These are phyloP conservation scores for Rousettus madagascariensis DNA, from an alignment of 2,797 vertebrate species.

Conservation along the genomic window DNA sequence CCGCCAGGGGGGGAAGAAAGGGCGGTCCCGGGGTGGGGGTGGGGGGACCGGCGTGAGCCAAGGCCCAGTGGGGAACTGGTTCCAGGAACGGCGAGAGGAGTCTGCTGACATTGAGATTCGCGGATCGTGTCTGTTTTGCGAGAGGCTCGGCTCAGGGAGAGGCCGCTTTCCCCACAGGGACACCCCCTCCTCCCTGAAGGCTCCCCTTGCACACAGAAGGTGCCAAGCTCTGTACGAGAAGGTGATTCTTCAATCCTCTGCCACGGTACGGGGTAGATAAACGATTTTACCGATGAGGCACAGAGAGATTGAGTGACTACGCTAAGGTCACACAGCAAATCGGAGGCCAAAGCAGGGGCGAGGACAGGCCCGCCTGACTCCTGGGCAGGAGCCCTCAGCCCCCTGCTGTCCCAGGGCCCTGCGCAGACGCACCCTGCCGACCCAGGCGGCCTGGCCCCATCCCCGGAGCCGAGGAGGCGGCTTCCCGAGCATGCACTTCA, in stretches of 20 bases:
- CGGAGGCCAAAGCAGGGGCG: neutral
- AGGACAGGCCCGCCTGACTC: neutral
- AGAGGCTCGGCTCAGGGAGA: neutral
- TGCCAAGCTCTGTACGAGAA: accelerated
- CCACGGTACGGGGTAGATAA: neutral
- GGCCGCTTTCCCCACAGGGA: neutral
- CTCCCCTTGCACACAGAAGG: no score
- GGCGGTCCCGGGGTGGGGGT: accelerated
- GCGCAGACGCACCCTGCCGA: neutral
- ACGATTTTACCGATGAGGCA: neutral
- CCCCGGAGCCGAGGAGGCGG: neutral
- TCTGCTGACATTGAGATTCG: accelerated
- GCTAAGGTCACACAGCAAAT: neutral
- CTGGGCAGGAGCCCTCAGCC: neutral
- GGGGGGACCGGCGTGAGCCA: neutral
- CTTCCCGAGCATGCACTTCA: neutral
- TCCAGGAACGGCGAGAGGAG: neutral
- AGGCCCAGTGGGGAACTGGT: neutral
- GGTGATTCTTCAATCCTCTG: neutral
- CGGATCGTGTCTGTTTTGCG: neutral
- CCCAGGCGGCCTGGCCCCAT: neutral
- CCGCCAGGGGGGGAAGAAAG: neutral
- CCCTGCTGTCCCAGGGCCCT: neutral
- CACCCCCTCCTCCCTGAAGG: neutral
- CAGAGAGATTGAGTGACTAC: neutral